Conservation (phyloP, 1,140 invertebrate genomes). For the Philopotamus ludificatus region DNA sequence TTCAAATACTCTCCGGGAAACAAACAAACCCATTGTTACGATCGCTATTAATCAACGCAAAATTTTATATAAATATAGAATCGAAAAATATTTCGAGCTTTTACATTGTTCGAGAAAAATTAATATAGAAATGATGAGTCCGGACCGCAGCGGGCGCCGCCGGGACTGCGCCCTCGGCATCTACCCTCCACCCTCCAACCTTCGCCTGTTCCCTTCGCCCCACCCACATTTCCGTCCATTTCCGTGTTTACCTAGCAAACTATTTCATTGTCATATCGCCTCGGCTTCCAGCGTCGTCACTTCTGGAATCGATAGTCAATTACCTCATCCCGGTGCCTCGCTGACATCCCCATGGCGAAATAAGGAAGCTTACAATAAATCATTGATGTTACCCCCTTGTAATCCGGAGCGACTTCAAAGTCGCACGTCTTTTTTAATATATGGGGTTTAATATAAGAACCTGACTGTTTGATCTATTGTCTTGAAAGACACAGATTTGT, state of each 20-base stretch:
- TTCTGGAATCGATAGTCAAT: constrained; percentile 24
- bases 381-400: no score
- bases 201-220: background rate
- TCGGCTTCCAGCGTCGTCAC: constrained; percentile 6
- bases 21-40: no score
- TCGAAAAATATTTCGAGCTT: background rate
- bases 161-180: constrained; percentile 3
- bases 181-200: background rate
- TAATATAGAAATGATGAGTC: background rate
- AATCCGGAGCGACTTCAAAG: no score
- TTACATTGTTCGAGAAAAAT: background rate
- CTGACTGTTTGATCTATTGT: no score
- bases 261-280: constrained; percentile 16
- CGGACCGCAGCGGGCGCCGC: constrained; percentile 12
- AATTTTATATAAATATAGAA: background rate
- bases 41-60: background rate
- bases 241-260: constrained; percentile 12
- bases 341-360: no score
- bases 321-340: no score
- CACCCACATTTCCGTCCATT: background rate
- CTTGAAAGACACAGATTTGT: no score
- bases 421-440: no score
- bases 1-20: no score
- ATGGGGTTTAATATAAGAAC: no score
- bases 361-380: no score